phyloP scores from a whole-genome alignment of 92 coral and sea anemone species.

The Epizoanthus fatuus region DNA sequence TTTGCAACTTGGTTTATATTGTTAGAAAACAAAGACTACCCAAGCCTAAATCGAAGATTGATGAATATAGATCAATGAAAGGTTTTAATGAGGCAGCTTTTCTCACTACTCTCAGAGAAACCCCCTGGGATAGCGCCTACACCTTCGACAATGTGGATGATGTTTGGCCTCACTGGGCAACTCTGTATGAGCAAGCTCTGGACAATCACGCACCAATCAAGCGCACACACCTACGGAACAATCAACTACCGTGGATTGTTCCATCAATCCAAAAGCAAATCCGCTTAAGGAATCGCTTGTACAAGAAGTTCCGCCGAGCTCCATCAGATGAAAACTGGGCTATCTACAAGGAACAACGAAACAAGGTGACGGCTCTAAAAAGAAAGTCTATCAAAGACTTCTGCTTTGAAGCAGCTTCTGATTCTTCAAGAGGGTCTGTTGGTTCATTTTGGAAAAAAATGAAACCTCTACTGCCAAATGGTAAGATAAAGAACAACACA shows the following conservation, averaged over 20 bases:
- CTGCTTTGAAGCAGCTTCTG: constrained; percentile 16
- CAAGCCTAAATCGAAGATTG: too few species aligned
- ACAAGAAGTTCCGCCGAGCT: neutral
- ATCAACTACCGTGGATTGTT: constrained; percentile 58
- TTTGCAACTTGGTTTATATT: too few species aligned
- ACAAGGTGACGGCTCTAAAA: constrained; percentile 28
- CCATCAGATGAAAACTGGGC: neutral
- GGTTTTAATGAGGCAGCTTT: constrained; percentile 23
- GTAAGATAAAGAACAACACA: neutral
- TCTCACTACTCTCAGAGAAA: constrained; percentile 9
- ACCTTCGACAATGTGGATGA: constrained; percentile 44
- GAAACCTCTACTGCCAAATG: constrained; percentile 39
- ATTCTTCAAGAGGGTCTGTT: neutral
- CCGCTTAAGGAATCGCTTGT: constrained; percentile 37
- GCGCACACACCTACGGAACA: constrained; percentile 13
- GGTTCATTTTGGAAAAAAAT: constrained; percentile 46
- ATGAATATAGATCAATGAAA: constrained; percentile 63
- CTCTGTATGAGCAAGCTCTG: constrained; percentile 29
- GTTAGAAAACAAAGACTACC: too few species aligned
- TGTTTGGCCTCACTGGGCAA: constrained; percentile 51
- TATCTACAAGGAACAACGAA: constrained; percentile 3
- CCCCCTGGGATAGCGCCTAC: constrained; percentile 62
- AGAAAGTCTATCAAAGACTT: constrained; percentile 44
- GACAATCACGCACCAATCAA: constrained; percentile 37
- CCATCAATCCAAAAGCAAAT: constrained; percentile 49